Percentiles rank a stretch among this genome's conserved stretches.
phyloP scores from a whole-genome alignment of 2,113 vertebrate genomes.

The Nannospalax galili region DNA sequence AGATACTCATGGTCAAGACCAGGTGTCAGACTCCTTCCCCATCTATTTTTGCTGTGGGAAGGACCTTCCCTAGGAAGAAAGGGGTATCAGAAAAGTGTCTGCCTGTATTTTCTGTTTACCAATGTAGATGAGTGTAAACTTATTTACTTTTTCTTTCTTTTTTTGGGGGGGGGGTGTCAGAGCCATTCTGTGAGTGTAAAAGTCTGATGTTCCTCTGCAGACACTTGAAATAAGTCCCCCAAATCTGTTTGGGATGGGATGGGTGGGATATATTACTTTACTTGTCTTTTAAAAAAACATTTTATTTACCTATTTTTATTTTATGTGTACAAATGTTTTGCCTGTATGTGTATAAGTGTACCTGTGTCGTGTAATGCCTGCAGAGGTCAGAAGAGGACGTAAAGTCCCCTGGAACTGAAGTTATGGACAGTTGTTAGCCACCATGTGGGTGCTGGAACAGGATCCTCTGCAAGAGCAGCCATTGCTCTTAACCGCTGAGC shows the following conservation, averaged over 20 bases:
- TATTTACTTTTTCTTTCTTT: background rate
- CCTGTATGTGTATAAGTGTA: no score
- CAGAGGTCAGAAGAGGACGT: no score
- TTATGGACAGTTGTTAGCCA: no score
- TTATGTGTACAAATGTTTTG: no score
- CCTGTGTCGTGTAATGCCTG: no score
- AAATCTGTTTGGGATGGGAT: background rate
- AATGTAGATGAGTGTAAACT: background rate
- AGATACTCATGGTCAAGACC: background rate
- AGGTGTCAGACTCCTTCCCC: background rate
- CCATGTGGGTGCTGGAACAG: no score
- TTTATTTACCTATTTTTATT: no score
- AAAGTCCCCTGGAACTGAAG: no score
- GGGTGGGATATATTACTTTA: background rate
- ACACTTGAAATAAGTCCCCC: background rate
- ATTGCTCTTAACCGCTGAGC: no score
- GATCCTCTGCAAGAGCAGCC: no score
- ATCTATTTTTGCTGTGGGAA: background rate
- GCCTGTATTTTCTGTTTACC: background rate
- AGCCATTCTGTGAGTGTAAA: background rate
- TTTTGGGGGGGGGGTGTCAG: background rate
- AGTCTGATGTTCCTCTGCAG: background rate
- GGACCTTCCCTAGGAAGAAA: background rate
- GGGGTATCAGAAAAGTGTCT: background rate
- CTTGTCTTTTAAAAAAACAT: no score